Base-by-base conservation (phyloP, 2,113 vertebrate species). In the Rhipidura dahli region DNA sequence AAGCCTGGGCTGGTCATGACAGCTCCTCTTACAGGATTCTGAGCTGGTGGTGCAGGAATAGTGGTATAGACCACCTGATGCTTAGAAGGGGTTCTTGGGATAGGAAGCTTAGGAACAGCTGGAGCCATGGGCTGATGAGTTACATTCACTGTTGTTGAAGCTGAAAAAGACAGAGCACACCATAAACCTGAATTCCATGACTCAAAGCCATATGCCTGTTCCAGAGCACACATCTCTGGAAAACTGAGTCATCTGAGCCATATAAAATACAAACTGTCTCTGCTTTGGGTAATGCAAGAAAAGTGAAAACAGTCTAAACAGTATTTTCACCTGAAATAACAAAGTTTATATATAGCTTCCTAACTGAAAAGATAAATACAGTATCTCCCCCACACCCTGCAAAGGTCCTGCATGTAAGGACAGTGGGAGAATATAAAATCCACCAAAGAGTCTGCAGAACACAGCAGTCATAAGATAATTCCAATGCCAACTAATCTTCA, bases 11-110 rank as follows among this genome's bases (percentile, higher is more conserved):
- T 97, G 70, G 98, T 98, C 97, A 98, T 96, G 70, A 98, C 96
- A 66, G 98, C 83, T 77, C 97, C 98, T 95, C 98, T 97, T 6
- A 98, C 93, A 42, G 98, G 96, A 84, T 94, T 98, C 95, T 98
- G 98, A 61, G 96, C 85, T 85, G 98, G 93, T 65, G 98, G 96
- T 68, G 98, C 96, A 51, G 98, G 97, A 71, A 98, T 93, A 37
- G 97, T 95, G 80, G 98, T 98, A 83, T 98, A 98, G 75, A 98
- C 98, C 89, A 98, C 98, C 50, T 98, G 98, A 47, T 98, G 98
- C 82, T 97, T 98, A 68, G 94, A 19, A 88, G 98, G 96, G 44
- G 95, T 53, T 97, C 98, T 97, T 50, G 98, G 98, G 77, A 98
- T 94, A 73, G 98, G 98, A 37, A 98, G 97, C 90, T 97, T 98